phyloP scores from a whole-genome alignment of 2,888 invertebrate species.

The Deroplatys truncata region DNA sequence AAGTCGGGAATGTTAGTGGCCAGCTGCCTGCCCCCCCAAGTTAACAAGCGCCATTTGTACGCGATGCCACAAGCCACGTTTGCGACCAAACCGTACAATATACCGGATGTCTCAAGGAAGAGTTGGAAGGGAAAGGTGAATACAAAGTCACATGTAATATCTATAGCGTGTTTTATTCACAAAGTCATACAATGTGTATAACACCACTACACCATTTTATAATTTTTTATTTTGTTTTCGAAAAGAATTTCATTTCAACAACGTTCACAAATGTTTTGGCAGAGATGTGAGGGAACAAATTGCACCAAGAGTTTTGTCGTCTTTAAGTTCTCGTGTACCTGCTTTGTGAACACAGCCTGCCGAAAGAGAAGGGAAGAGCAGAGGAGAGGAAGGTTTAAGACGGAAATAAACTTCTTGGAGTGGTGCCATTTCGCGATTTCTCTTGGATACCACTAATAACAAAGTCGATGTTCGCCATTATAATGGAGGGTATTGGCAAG shows the following conservation, averaged over 20 bases:
- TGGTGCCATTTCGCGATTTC: neutral
- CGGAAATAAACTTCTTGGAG: neutral
- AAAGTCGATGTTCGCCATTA: neutral
- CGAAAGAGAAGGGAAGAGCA: neutral
- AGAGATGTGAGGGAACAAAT: neutral
- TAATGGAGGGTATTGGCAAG: neutral
- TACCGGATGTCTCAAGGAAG: no score
- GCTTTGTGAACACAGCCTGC: neutral
- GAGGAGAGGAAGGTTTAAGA: neutral
- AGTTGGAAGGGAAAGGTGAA: neutral
- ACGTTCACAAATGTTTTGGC: neutral
- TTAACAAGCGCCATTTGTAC: no score
- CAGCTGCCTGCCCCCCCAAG: no score
- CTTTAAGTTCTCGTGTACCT: neutral
- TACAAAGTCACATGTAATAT: neutral
- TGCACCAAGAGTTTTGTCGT: neutral
- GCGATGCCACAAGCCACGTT: no score
- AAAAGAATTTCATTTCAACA: neutral
- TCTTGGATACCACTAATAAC: neutral
- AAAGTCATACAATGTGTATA: constrained; percentile 21
- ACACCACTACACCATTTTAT: constrained; percentile 11
- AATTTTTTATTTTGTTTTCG: neutral
- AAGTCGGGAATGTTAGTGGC: no score
- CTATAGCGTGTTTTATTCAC: constrained; percentile 23
- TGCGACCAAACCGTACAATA: no score